phyloP scores from a whole-genome alignment of 1,140 invertebrate species.

The Asbolus verrucosus region DNA sequence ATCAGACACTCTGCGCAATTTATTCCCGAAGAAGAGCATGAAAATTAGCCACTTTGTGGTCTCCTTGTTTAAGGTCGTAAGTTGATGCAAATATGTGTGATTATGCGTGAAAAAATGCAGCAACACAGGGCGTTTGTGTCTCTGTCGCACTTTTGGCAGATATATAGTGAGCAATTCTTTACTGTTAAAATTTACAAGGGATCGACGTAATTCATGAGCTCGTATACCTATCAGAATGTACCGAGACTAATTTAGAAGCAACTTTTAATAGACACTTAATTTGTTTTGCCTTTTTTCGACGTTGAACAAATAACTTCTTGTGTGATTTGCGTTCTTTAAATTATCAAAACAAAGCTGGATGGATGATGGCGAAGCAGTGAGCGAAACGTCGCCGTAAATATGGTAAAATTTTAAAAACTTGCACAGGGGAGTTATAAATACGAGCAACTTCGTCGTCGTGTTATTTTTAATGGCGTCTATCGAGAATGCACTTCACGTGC shows the following conservation, averaged over 20 bases:
- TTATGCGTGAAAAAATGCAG: conserved; percentile 41
- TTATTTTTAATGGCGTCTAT: conserved; percentile 39
- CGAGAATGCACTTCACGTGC: conserved; percentile 42
- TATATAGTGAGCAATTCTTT: conserved; percentile 2
- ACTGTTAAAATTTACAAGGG: conserved; percentile 11
- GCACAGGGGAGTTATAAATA: conserved; percentile 28
- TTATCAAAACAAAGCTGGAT: too few species aligned
- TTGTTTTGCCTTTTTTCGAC: conserved; percentile 3
- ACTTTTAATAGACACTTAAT: conserved; percentile 28
- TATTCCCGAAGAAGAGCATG: conserved; percentile 17
- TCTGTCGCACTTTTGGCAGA: conserved; percentile 37
- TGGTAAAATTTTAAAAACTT: conserved; percentile 27
- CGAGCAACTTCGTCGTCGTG: conserved; percentile 17
- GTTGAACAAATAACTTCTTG: neutral
- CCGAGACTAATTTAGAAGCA: too few species aligned
- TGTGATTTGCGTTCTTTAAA: neutral
- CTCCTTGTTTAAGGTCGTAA: conserved; percentile 32
- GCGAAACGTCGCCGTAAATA: too few species aligned
- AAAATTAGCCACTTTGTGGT: conserved; percentile 31
- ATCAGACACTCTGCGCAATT: conserved; percentile 16
- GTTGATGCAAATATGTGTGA: conserved; percentile 44
- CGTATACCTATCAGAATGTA: too few species aligned
- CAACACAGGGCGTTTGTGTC: conserved; percentile 33
- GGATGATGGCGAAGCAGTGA: too few species aligned
- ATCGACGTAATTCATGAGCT: conserved; percentile 26